A percentile compares a stretch with the other conserved stretches of the same genome.
phyloP scores from a whole-genome alignment of 2,888 invertebrate species.

The Dorcus parallelipipedus region DNA sequence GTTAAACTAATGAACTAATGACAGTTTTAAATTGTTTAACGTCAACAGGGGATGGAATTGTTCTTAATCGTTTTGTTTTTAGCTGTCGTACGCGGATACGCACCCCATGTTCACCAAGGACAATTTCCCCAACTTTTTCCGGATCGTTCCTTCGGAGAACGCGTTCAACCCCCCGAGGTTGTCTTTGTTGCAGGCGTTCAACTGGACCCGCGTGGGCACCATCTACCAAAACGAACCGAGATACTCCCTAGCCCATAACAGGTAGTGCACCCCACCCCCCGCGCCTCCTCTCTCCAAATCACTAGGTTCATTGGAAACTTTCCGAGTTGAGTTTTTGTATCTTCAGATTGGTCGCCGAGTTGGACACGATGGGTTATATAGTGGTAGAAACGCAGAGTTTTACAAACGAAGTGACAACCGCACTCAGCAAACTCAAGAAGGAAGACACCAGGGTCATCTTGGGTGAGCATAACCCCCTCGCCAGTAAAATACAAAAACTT shows the following conservation, averaged over 20 bases:
- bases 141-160: constrained; percentile 94
- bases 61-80: constrained; percentile 26
- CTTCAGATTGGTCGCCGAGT: constrained; percentile 71
- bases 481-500: neutral
- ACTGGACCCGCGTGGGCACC: constrained; percentile 97
- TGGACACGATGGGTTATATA: constrained; percentile 76
- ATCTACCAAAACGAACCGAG: constrained; percentile 94
- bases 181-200: constrained; percentile 83
- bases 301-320: too few species aligned
- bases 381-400: constrained; percentile 90
- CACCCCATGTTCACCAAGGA: constrained; percentile 95
- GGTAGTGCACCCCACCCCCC: constrained; percentile 48
- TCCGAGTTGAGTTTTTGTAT: too few species aligned
- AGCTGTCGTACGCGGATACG: constrained; percentile 95
- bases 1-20: too few species aligned
- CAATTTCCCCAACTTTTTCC: constrained; percentile 94
- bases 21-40: neutral
- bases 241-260: constrained; percentile 68
- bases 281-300: too few species aligned
- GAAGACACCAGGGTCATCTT: constrained; percentile 93
- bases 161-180: constrained; percentile 93
- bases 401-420: constrained; percentile 80
- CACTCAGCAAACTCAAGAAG: constrained; percentile 76
- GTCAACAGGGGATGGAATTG: neutral
- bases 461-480: constrained; percentile 25